A percentile compares a stretch with the other conserved stretches of the same genome.
phyloP scores from a whole-genome alignment of 1,140 invertebrate genomes.

The Heliconius hewitsoni region DNA sequence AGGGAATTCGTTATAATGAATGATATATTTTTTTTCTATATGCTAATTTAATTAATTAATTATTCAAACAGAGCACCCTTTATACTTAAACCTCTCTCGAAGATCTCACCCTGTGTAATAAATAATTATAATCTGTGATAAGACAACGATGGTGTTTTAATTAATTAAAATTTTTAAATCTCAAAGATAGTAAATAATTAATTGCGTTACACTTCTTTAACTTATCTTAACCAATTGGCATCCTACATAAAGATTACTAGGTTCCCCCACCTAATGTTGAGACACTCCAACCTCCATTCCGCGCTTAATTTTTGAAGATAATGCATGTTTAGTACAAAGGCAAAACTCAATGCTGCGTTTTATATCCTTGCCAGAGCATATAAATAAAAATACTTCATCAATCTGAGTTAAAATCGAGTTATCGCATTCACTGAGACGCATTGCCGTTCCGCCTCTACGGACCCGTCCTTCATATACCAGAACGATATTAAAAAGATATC shows the following conservation, averaged over 20 bases:
- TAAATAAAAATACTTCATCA: not conserved
- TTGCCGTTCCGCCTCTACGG: too few relatives aligned
- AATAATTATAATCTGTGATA: conserved; percentile 13
- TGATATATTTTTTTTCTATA: not conserved
- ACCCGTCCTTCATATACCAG: too few relatives aligned
- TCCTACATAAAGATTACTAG: too few relatives aligned
- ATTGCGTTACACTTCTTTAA: not conserved
- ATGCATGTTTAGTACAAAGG: not conserved
- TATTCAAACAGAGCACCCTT: conserved; percentile 20
- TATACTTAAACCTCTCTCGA: not conserved
- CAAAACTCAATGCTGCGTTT: not conserved
- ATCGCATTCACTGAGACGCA: too few relatives aligned
- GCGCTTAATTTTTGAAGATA: not conserved
- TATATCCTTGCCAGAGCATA: too few relatives aligned
- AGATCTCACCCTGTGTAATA: conserved; percentile 13
- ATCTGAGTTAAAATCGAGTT: not conserved
- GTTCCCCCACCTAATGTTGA: too few relatives aligned
- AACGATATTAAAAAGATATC: too few relatives aligned
- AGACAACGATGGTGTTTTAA: not conserved
- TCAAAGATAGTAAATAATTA: not conserved
- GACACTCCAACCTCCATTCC: too few relatives aligned
- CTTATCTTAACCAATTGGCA: too few relatives aligned
- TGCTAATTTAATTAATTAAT: conserved; percentile 26
- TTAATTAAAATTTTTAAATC: not conserved
- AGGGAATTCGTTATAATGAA: too few relatives aligned